Conservation (phyloP, 2,888 invertebrate species). For the Drosophila borborema region DNA sequence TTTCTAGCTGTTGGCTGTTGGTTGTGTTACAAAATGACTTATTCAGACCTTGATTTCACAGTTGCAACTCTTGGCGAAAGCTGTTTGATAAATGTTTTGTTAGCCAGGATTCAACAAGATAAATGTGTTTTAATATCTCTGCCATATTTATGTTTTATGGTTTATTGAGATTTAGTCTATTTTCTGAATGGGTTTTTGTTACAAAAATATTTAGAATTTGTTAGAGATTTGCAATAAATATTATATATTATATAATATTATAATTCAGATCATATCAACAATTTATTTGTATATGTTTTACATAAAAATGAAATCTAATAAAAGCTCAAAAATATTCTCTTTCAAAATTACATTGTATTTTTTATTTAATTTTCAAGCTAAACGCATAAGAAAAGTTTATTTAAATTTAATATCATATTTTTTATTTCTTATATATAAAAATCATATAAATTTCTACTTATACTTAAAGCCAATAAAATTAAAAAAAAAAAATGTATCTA, state of each 20-base stretch:
- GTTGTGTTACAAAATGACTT: conserved; percentile 16
- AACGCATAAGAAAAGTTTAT: no score
- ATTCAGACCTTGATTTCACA: conserved; percentile 29
- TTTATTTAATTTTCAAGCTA: no score
- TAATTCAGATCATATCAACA: no score
- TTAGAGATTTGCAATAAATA: background rate
- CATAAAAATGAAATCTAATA: no score
- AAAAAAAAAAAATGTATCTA: background rate
- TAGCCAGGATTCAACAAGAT: background rate
- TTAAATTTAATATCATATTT: no score
- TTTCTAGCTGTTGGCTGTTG: conserved; percentile 4
- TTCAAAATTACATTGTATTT: no score
- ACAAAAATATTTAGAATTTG: background rate
- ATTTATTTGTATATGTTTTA: no score
- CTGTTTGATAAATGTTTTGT: conserved; percentile 5
- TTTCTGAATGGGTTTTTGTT: background rate
- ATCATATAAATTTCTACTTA: no score
- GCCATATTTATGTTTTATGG: background rate
- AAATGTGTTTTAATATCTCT: background rate
- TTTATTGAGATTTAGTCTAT: background rate
- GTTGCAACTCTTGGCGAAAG: conserved; percentile 11
- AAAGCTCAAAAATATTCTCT: no score
- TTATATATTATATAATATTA: no score
- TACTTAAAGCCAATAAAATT: background rate
- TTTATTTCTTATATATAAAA: no score